Evolutionary conservation across 2,888 invertebrate genomes (phyloP).

Genomic region (Lepidocyrtinus sp.): DNA sequence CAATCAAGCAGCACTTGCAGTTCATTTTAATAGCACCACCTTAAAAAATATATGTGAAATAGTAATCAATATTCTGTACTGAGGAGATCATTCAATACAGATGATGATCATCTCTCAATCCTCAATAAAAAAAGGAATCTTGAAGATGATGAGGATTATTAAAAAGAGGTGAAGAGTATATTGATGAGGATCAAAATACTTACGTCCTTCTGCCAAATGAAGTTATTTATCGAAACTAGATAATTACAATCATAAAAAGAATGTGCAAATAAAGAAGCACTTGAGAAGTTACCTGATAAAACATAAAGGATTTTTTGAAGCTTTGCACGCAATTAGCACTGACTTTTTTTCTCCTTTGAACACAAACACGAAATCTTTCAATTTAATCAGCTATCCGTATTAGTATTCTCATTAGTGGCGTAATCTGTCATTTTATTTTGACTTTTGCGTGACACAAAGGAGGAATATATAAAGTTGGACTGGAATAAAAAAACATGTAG

Average conservation of each 20-base stretch:
- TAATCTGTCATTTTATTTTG: no score
- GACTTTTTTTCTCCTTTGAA: no score
- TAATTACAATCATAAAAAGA: slow-evolving; percentile 14
- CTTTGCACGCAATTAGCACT: no score
- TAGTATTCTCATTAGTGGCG: no score
- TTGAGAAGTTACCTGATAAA: no score
- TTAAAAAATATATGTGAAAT: slow-evolving; percentile 5
- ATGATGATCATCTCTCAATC: not conserved
- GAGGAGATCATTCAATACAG: not conserved
- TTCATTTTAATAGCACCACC: not conserved
- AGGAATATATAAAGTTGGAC: no score
- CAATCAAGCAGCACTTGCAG: slow-evolving; percentile 21
- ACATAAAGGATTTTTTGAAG: no score
- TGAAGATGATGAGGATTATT: not conserved
- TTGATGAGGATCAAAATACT: not conserved
- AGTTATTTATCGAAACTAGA: slow-evolving; percentile 20
- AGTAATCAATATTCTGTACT: slow-evolving; percentile 17
- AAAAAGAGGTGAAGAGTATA: not conserved
- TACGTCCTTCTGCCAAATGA: slow-evolving; percentile 11
- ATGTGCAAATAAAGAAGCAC: slow-evolving; percentile 17
- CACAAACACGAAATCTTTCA: no score
- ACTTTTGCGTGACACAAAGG: no score
- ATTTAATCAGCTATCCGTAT: no score
- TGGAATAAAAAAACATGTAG: no score
- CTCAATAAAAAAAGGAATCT: not conserved